Conservation (phyloP, 2,797 vertebrate species). For the Periparus ater region DNA sequence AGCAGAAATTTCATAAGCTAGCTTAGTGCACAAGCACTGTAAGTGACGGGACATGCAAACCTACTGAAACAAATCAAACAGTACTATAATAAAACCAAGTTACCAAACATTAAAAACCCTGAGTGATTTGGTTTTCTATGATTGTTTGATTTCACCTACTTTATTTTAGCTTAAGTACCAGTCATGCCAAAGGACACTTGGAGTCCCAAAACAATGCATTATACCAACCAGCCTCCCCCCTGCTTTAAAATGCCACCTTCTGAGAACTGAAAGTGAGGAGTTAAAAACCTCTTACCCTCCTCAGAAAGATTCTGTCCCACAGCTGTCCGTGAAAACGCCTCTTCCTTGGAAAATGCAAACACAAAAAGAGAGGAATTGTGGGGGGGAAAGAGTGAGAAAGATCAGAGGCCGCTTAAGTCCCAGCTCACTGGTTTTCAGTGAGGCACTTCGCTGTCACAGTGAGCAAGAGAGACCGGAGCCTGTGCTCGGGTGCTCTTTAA, state of each 20-base stretch:
- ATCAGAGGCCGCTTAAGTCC: conserved; percentile 57
- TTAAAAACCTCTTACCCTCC: conserved; percentile 73
- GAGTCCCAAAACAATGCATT: neutral
- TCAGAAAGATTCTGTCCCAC: conserved; percentile 56
- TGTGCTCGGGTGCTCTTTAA: conserved; percentile 56
- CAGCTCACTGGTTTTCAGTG: conserved; percentile 52
- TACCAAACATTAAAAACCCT: neutral
- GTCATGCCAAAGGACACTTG: neutral
- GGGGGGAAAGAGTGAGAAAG: neutral
- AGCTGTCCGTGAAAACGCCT: conserved; percentile 40
- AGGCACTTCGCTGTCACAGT: conserved; percentile 59
- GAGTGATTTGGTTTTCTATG: neutral
- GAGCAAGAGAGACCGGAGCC: conserved; percentile 42
- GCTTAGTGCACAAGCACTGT: neutral
- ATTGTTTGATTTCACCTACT: neutral
- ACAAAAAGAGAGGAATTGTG: neutral
- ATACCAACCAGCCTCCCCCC: neutral
- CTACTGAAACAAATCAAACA: neutral
- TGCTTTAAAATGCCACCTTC: neutral
- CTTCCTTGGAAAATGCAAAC: conserved; percentile 49
- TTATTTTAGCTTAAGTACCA: conserved; percentile 6
- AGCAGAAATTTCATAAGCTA: neutral
- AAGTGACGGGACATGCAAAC: neutral
- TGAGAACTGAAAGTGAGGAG: neutral
- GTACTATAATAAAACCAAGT: neutral